A percentile compares a stretch with the other conserved stretches of the same genome.
Conservation (phyloP, 2,113 vertebrate species). For the Serinus canaria region DNA sequence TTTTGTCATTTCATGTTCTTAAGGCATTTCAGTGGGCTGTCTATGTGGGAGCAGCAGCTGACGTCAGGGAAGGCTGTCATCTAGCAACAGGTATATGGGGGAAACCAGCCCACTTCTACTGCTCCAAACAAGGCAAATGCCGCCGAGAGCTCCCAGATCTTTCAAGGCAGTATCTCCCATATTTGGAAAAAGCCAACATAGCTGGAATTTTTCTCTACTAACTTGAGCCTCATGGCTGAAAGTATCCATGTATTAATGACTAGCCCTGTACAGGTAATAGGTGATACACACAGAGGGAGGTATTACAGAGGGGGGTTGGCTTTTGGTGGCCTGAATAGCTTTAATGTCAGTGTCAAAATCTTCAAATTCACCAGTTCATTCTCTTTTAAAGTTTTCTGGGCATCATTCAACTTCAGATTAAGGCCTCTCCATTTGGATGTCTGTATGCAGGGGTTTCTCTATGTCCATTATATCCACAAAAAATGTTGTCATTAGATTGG, state of each 20-base stretch:
- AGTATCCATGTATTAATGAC: background rate
- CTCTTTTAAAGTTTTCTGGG: background rate
- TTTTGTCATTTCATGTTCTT: slow-evolving; percentile 10
- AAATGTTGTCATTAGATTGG: background rate
- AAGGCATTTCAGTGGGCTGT: slow-evolving; percentile 12
- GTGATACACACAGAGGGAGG: background rate
- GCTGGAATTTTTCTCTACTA: background rate
- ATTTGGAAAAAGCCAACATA: background rate
- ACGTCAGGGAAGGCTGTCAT: background rate
- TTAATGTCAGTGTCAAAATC: background rate
- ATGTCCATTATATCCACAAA: background rate
- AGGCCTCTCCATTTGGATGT: background rate
- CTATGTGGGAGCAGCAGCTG: slow-evolving; percentile 15
- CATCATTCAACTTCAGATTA: background rate
- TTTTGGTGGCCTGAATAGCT: background rate
- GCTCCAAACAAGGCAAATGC: background rate
- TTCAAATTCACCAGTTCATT: background rate
- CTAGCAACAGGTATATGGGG: background rate
- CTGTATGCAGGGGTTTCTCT: background rate
- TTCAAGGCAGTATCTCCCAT: background rate
- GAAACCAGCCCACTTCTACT: background rate
- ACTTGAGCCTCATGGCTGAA: background rate
- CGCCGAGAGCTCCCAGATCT: background rate
- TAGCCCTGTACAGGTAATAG: background rate
- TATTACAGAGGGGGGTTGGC: background rate